Conservation (phyloP, 2,113 vertebrate genomes). For the Rhinolophus ferrumequinum region DNA sequence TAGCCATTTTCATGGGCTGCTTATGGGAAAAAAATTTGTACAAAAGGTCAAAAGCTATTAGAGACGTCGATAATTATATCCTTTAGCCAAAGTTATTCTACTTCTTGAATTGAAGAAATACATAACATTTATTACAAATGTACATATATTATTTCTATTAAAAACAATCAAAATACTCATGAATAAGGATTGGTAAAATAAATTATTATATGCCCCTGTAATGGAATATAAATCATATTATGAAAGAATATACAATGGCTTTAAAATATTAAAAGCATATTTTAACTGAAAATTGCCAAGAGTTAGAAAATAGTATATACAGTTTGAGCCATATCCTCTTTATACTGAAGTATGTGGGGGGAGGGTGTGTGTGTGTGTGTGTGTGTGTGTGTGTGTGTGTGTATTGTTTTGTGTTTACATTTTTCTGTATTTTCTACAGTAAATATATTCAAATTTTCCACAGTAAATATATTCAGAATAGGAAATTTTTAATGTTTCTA, state of each 20-base stretch:
- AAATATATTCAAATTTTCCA: background rate
- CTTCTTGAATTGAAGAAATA: background rate
- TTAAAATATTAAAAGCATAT: background rate
- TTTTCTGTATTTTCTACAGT: background rate
- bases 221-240: background rate
- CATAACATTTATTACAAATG: background rate
- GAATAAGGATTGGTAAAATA: background rate
- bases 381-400: background rate
- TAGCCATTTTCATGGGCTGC: background rate
- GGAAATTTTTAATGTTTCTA: background rate
- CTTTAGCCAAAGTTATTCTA: background rate
- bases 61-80: background rate
- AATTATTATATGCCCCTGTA: background rate
- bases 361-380: background rate
- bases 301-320: background rate
- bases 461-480: background rate
- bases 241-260: background rate
- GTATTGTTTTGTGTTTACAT: background rate
- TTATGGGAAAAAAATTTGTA: background rate
- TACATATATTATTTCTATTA: background rate
- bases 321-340: background rate
- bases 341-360: background rate
- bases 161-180: background rate
- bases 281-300: background rate
- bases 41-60: background rate